Percentiles rank a stretch among this genome's conserved stretches.
Evolutionary conservation across 2,113 vertebrate species (phyloP).

Genomic region (Procavia capensis): DNA sequence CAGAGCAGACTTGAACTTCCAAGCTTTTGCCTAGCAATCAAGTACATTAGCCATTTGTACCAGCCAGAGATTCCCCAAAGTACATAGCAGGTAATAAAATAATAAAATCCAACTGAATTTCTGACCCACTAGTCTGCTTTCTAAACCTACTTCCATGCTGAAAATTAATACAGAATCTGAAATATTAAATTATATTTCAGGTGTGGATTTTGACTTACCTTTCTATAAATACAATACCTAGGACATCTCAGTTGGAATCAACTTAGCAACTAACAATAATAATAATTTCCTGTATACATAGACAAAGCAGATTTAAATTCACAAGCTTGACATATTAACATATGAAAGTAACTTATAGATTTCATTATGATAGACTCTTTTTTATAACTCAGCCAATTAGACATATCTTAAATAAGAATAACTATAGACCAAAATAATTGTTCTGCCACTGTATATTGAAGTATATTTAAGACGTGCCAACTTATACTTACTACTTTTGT

Average conservation of each 20-base stretch:
- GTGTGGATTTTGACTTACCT: background rate
- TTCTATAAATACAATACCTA: background rate
- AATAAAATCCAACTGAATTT: background rate
- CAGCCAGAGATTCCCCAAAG: too few species aligned
- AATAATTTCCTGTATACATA: background rate
- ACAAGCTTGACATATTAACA: background rate
- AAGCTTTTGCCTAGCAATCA: background rate
- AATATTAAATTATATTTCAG: conserved; percentile 32
- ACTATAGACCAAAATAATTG: background rate
- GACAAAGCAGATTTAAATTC: background rate
- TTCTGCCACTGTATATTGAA: background rate
- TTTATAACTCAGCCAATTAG: background rate
- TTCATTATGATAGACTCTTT: background rate
- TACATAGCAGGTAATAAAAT: background rate
- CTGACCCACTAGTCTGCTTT: background rate
- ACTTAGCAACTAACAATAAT: background rate
- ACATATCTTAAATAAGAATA: conserved; percentile 20
- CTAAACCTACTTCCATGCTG: background rate
- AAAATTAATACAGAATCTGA: background rate
- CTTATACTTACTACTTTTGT: conserved; percentile 15
- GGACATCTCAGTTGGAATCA: background rate
- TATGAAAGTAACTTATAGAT: background rate
- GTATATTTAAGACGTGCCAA: background rate
- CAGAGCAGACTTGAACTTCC: too few species aligned
- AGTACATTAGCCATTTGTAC: background rate